A percentile compares a stretch with the other conserved stretches of the same genome.
These are phyloP conservation scores for Crax fasciolata DNA, from an alignment of 2,797 vertebrate species.

Conservation along the genomic window DNA sequence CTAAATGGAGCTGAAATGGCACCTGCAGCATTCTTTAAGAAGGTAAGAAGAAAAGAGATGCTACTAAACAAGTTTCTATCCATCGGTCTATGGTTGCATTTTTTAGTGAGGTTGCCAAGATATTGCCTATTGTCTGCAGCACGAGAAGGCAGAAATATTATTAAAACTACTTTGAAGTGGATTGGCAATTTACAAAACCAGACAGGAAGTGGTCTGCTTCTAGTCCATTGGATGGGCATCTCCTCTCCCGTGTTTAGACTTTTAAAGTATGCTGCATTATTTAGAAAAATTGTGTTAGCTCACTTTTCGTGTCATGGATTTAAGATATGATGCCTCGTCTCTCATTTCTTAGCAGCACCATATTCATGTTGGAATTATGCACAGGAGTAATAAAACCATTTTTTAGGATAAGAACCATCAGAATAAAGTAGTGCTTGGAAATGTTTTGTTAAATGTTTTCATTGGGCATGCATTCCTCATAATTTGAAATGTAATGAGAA, in stretches of 20 bases:
- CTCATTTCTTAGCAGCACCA: not conserved
- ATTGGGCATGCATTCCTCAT: not conserved
- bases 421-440: not conserved
- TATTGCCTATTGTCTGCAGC: conserved; percentile 13
- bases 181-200: not conserved
- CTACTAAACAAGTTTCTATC: not conserved
- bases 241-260: not conserved
- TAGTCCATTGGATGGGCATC: not conserved
- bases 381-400: not conserved
- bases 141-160: not conserved
- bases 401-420: not conserved
- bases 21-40: conserved; percentile 91
- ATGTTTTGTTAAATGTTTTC: not conserved
- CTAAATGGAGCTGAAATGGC: conserved; percentile 96
- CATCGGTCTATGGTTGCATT: not conserved
- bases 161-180: conserved; percentile 25
- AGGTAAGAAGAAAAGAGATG: conserved; percentile 82
- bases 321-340: not conserved
- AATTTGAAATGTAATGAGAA: not conserved
- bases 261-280: not conserved
- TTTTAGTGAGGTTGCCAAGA: not conserved
- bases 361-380: not conserved
- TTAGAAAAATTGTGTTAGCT: not conserved
- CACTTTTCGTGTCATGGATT: not conserved
- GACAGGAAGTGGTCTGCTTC: not conserved